phyloP scores from a whole-genome alignment of 1,140 invertebrate genomes.

The Rhagoletis pomonella region DNA sequence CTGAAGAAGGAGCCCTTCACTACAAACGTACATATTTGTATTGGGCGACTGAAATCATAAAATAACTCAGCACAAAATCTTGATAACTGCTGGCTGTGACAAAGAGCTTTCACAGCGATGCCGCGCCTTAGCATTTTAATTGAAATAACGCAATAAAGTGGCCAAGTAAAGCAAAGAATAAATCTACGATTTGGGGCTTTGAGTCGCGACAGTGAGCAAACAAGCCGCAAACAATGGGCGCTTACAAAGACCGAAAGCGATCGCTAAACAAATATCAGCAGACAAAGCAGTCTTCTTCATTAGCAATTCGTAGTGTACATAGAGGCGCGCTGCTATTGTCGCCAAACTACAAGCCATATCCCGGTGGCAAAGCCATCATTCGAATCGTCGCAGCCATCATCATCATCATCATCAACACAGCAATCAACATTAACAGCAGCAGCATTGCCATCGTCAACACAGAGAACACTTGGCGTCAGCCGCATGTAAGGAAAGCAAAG shows the following conservation, averaged over 20 bases:
- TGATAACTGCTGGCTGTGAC: not conserved
- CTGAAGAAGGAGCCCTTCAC: not conserved
- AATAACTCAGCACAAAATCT: not conserved
- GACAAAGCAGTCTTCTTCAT: not conserved
- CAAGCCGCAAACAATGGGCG: not conserved
- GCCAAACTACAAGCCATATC: not conserved
- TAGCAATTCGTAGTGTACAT: not conserved
- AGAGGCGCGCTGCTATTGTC: not conserved
- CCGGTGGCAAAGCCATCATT: not conserved
- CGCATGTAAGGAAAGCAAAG: not conserved
- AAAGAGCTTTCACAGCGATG: not conserved
- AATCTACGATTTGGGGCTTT: not conserved
- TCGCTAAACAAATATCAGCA: slow-evolving; percentile 3
- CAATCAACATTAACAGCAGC: slow-evolving; percentile 20
- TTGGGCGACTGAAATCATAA: not conserved
- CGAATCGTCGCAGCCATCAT: not conserved
- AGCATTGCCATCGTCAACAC: not conserved
- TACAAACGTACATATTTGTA: no score
- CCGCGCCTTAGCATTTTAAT: not conserved
- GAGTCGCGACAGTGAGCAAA: not conserved
- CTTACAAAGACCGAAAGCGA: not conserved
- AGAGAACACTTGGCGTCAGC: not conserved
- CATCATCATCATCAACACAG: not conserved
- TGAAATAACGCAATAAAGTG: slow-evolving; percentile 47
- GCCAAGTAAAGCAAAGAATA: not conserved